These are phyloP conservation scores for Menidia beryllina DNA, from an alignment of 2,113 vertebrate genomes.

Conservation along the genomic window DNA sequence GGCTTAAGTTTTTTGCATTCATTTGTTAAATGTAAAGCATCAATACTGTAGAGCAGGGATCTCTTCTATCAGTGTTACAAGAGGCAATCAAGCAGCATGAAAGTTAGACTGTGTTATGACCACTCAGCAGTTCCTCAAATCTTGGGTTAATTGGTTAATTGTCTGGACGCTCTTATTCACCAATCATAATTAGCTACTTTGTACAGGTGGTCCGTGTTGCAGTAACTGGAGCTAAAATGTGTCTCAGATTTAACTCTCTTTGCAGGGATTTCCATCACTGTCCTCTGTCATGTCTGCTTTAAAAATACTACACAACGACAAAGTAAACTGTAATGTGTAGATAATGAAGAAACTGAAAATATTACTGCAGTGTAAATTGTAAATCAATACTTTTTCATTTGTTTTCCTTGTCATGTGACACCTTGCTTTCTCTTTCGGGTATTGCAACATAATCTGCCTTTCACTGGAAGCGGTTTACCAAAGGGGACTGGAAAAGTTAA, in stretches of 20 bases:
- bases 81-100: not conserved
- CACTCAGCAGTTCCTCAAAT: not conserved
- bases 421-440: conserved; percentile 38
- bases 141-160: not conserved
- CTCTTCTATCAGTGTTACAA: not conserved
- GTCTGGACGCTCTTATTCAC: not conserved
- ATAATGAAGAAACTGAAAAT: too few species aligned
- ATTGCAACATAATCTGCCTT: conserved; percentile 30
- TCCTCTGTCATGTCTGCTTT: not conserved
- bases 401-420: conserved; percentile 25
- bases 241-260: not conserved
- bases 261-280: not conserved
- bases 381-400: conserved; percentile 31
- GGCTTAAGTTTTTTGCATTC: conserved; percentile 15
- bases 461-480: conserved; percentile 32
- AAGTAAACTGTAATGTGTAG: not conserved
- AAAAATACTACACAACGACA: not conserved
- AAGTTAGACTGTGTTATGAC: not conserved
- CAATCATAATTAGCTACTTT: not conserved
- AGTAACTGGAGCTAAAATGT: not conserved
- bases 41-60: not conserved
- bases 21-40: conserved; percentile 19
- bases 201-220: not conserved
- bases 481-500: conserved; percentile 27
- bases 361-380: not conserved